Conservation (phyloP, 2,888 invertebrate species). For the Exocentrus adspersus region DNA sequence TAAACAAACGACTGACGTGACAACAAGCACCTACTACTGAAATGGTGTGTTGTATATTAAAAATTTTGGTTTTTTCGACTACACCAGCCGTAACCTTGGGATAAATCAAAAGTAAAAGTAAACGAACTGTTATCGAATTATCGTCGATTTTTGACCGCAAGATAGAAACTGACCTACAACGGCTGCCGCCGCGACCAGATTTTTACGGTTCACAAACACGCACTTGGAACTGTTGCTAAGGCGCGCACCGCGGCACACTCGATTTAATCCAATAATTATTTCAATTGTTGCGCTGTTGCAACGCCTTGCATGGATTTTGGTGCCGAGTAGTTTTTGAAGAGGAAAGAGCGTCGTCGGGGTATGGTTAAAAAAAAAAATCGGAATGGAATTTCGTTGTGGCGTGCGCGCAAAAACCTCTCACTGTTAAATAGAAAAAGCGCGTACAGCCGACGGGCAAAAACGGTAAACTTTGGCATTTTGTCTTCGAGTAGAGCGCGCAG, state of each 20-base stretch:
- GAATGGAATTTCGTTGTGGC: not conserved
- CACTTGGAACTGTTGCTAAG: not conserved
- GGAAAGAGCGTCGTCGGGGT: not conserved
- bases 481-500: not conserved
- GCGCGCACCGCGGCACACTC: not conserved
- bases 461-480: slow-evolving; percentile 17
- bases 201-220: not conserved
- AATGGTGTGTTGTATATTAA: too few relatives aligned
- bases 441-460: not conserved
- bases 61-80: not conserved
- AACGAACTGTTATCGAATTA: slow-evolving; percentile 3
- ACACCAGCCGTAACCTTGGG: not conserved
- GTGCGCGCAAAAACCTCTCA: not conserved
- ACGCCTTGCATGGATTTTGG: too few relatives aligned
- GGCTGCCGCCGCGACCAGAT: not conserved
- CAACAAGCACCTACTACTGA: too few relatives aligned
- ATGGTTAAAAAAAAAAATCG: too few relatives aligned
- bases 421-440: not conserved
- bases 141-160: too few relatives aligned
- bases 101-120: too few relatives aligned
- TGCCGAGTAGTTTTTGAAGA: not conserved
- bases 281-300: too few relatives aligned
- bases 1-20: too few relatives aligned
- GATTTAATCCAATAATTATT: not conserved
- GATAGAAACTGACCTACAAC: slow-evolving; percentile 3